These are phyloP conservation scores for Syngnathus acus DNA, from an alignment of 2,797 vertebrate species.

Conservation along the genomic window DNA sequence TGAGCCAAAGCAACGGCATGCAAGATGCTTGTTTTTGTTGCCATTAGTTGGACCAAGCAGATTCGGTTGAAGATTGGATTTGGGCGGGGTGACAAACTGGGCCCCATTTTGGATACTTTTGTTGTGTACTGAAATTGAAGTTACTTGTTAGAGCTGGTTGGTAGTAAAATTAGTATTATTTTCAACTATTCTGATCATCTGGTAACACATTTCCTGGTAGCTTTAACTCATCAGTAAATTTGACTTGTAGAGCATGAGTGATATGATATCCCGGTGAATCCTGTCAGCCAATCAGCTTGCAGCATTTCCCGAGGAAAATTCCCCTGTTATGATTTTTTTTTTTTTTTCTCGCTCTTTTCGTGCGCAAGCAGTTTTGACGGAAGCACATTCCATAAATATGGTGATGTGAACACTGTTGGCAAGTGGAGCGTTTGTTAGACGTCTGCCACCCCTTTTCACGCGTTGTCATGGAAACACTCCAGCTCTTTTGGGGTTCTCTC, in stretches of 20 bases:
- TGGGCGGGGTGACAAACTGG: no score
- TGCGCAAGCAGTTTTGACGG: slow-evolving; percentile 15
- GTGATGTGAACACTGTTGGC: slow-evolving; percentile 44
- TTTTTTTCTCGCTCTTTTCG: background rate
- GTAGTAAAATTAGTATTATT: no score
- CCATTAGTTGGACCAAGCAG: no score
- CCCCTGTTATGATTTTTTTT: slow-evolving; percentile 8
- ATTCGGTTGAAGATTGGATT: no score
- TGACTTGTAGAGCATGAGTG: background rate
- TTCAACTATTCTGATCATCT: no score
- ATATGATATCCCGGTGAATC: background rate
- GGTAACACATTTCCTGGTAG: no score
- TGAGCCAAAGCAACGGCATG: background rate
- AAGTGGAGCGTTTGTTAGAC: slow-evolving; percentile 51
- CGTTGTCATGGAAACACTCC: slow-evolving; percentile 73
- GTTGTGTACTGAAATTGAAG: no score
- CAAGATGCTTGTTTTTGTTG: background rate
- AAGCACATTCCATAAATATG: slow-evolving; percentile 23
- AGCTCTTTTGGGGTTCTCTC: slow-evolving; percentile 53
- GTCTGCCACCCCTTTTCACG: slow-evolving; percentile 69
- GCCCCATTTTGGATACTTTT: no score
- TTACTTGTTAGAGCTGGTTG: no score
- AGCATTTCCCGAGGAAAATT: background rate
- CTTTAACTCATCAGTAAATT: no score
- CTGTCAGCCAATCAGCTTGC: background rate